Evolutionary conservation across 1,140 invertebrate genomes (phyloP).

Genomic region (Drosophila bipectinata): DNA sequence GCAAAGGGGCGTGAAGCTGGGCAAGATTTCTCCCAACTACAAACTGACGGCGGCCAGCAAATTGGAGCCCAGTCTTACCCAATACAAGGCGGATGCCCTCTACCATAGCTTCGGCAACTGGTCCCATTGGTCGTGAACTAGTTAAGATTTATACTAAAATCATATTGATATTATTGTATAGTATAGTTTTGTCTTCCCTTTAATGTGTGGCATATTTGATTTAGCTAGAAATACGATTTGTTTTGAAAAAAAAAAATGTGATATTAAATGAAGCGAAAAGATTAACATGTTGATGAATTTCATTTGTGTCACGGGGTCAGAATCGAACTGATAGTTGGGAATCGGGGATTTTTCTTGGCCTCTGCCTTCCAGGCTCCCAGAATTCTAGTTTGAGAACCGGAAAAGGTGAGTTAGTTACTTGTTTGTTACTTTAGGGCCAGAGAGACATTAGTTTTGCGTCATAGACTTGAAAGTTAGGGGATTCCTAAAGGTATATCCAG

Average conservation of each 20-base stretch:
- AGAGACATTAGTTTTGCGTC: neutral
- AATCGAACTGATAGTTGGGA: conserved; percentile 22
- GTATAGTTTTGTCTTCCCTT: conserved; percentile 22
- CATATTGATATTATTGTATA: conserved; percentile 49
- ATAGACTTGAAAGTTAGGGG: neutral
- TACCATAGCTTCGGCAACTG: conserved; percentile 86
- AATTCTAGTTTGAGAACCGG: conserved; percentile 6
- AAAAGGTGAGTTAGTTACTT: conserved; percentile 17
- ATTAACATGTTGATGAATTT: conserved; percentile 12
- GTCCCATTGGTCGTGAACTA: conserved; percentile 86
- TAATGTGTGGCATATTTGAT: conserved; percentile 65
- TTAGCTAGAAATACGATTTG: conserved; percentile 54
- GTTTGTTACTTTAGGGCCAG: conserved; percentile 4
- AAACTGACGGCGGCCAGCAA: conserved; percentile 87
- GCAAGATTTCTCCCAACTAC: conserved; percentile 86
- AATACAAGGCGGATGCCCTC: conserved; percentile 87
- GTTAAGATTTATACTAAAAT: conserved; percentile 3
- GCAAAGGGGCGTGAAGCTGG: conserved; percentile 85
- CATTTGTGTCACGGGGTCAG: conserved; percentile 24
- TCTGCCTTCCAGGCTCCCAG: neutral
- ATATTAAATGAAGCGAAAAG: conserved; percentile 61
- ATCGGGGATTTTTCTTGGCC: conserved; percentile 26
- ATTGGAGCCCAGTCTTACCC: conserved; percentile 86
- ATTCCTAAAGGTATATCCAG: neutral
- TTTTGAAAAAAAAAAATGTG: conserved; percentile 57